phyloP scores from a whole-genome alignment of 2,888 invertebrate species.

The Leptopilina myrica region DNA sequence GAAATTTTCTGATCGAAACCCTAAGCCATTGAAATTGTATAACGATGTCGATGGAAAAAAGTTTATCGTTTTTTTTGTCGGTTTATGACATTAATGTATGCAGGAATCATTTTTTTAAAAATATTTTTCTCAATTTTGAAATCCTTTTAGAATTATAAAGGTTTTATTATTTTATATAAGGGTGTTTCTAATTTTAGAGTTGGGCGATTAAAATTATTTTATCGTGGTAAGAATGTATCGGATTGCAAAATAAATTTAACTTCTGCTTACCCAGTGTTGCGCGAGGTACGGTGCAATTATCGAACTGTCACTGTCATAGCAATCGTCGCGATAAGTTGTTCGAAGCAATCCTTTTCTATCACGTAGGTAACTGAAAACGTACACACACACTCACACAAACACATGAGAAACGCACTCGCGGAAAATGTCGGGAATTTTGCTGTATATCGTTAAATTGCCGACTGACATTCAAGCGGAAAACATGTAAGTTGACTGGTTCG shows the following conservation, averaged over 20 bases:
- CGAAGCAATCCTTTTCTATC: slow-evolving; percentile 36
- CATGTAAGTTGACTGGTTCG: slow-evolving; percentile 35
- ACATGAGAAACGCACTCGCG: slow-evolving; percentile 24
- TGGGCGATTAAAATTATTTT: background rate
- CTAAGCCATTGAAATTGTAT: background rate
- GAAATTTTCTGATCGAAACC: background rate
- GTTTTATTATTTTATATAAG: too few species aligned
- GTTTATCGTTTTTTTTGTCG: background rate
- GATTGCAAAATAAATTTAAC: slow-evolving; percentile 38
- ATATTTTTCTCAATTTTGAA: too few species aligned
- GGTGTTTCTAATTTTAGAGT: background rate
- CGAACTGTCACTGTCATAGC: slow-evolving; percentile 58
- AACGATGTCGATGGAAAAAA: background rate
- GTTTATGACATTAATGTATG: background rate
- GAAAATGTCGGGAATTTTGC: slow-evolving; percentile 37
- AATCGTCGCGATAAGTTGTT: slow-evolving; percentile 62
- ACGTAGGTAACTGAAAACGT: background rate
- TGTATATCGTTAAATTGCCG: slow-evolving; percentile 30
- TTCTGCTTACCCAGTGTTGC: slow-evolving; percentile 23
- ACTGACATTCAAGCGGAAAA: slow-evolving; percentile 33
- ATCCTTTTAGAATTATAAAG: too few species aligned
- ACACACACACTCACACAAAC: background rate
- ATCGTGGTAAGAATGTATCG: background rate
- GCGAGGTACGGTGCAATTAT: slow-evolving; percentile 52
- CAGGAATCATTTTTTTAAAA: too few species aligned